Conservation (phyloP, 2,888 invertebrate genomes). For the Phytoseiulus persimilis region DNA sequence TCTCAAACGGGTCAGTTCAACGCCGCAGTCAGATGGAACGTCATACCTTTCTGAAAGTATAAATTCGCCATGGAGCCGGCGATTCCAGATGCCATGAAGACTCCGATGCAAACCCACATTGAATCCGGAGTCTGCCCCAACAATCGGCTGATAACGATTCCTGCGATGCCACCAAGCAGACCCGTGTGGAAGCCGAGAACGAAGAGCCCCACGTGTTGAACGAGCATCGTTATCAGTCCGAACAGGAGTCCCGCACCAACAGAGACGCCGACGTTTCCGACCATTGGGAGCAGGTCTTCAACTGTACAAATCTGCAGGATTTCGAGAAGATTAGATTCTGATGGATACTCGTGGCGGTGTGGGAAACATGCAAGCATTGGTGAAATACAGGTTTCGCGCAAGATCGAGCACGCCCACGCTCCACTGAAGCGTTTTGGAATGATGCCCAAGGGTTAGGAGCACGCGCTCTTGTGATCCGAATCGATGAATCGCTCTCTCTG, state of each 20-base stretch:
- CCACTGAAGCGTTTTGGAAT: neutral
- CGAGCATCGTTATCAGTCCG: constrained; percentile 70
- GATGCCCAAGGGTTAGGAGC: neutral
- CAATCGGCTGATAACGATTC: constrained; percentile 48
- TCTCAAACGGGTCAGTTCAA: neutral
- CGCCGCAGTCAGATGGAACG: neutral
- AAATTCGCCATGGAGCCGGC: constrained; percentile 64
- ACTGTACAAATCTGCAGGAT: constrained; percentile 45
- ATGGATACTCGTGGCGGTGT: no score
- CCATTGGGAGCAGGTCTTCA: constrained; percentile 45
- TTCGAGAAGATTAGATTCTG: constrained; percentile 11
- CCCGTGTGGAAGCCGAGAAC: constrained; percentile 72
- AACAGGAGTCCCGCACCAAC: constrained; percentile 66
- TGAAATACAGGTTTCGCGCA: neutral
- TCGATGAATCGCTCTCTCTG: neutral
- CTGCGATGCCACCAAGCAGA: constrained; percentile 51
- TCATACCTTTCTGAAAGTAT: constrained; percentile 62
- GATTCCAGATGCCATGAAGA: constrained; percentile 61
- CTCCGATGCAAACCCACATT: constrained; percentile 64
- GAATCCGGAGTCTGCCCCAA: constrained; percentile 43
- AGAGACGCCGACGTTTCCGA: constrained; percentile 59
- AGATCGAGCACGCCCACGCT: neutral
- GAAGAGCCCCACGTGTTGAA: constrained; percentile 71
- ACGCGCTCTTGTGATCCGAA: neutral
- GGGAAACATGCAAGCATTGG: constrained; percentile 7